phyloP scores from a whole-genome alignment of 1,140 invertebrate genomes.

The Cherax quadricarinatus region DNA sequence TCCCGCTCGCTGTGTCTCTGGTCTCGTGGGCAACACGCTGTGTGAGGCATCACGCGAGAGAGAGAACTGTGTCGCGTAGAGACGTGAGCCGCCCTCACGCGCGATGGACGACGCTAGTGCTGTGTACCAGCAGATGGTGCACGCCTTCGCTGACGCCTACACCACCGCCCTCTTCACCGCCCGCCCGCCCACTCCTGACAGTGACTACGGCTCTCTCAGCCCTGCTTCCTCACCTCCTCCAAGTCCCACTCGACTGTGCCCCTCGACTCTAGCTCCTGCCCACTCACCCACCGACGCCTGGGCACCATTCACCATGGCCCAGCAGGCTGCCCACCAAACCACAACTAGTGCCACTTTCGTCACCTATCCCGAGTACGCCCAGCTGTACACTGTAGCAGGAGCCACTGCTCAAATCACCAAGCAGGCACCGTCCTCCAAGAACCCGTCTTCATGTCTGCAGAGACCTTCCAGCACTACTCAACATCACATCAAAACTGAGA shows the following conservation, averaged over 20 bases:
- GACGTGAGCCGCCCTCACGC: not conserved
- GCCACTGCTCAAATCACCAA: not conserved
- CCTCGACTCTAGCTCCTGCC: not conserved
- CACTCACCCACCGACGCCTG: constrained; percentile 30
- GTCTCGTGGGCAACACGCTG: not conserved
- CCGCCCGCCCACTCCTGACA: constrained; percentile 54
- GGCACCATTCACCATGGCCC: constrained; percentile 51
- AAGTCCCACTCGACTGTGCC: constrained; percentile 46
- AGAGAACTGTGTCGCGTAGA: not conserved
- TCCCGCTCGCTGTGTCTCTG: not conserved
- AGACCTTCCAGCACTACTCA: not conserved
- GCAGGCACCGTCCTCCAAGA: constrained; percentile 10
- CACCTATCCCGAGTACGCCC: constrained; percentile 21
- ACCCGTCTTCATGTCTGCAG: not conserved
- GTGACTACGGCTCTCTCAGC: constrained; percentile 51
- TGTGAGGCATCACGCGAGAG: not conserved
- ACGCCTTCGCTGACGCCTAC: constrained; percentile 56
- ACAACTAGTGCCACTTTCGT: not conserved
- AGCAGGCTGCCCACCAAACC: constrained; percentile 35
- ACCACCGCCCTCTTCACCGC: constrained; percentile 49
- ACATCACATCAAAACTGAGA: not conserved
- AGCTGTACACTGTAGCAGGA: constrained; percentile 20
- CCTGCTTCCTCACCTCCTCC: constrained; percentile 46
- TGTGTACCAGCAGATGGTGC: constrained; percentile 58
- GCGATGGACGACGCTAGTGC: constrained; percentile 45